Percentiles rank a stretch among this genome's conserved stretches.
Evolutionary conservation across 2,888 invertebrate species (phyloP).

Genomic region (Nasonovia ribisnigri): DNA sequence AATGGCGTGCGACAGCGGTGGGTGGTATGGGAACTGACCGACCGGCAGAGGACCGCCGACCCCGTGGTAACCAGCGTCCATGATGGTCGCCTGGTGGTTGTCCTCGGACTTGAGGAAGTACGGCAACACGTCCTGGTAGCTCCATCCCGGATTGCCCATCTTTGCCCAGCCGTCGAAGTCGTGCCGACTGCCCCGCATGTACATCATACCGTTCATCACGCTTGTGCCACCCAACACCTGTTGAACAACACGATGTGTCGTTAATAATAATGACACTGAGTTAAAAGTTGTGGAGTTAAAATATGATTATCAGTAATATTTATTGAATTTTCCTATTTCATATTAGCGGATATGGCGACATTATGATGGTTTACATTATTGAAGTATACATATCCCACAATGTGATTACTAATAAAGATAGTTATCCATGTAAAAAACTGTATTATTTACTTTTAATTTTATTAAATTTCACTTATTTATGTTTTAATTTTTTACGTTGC

Average conservation of each 20-base stretch:
- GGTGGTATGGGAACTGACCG: slow-evolving; percentile 87
- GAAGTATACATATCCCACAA: background rate
- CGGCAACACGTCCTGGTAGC: slow-evolving; percentile 88
- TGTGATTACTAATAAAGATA: background rate
- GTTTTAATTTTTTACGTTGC: too few relatives aligned
- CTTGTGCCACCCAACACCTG: slow-evolving; percentile 92
- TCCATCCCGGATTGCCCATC: slow-evolving; percentile 89
- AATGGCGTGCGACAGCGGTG: slow-evolving; percentile 83
- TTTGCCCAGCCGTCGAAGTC: slow-evolving; percentile 92
- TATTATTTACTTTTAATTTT: background rate
- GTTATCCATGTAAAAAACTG: background rate
- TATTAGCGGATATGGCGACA: background rate
- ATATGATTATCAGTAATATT: background rate
- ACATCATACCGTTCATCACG: slow-evolving; percentile 96
- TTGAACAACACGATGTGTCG: background rate
- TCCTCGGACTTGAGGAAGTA: slow-evolving; percentile 91
- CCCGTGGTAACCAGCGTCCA: slow-evolving; percentile 83
- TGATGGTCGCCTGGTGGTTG: slow-evolving; percentile 78
- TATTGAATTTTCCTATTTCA: background rate
- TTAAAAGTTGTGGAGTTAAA: background rate
- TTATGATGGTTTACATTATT: background rate
- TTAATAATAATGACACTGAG: background rate
- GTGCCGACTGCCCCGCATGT: slow-evolving; percentile 87
- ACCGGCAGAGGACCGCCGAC: slow-evolving; percentile 84
- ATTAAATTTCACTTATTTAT: background rate